Evolutionary conservation across 2,113 vertebrate genomes (phyloP), one percentile per base, ranked within the genome.

Genomic region (Monarcha castaneiventris): DNA sequence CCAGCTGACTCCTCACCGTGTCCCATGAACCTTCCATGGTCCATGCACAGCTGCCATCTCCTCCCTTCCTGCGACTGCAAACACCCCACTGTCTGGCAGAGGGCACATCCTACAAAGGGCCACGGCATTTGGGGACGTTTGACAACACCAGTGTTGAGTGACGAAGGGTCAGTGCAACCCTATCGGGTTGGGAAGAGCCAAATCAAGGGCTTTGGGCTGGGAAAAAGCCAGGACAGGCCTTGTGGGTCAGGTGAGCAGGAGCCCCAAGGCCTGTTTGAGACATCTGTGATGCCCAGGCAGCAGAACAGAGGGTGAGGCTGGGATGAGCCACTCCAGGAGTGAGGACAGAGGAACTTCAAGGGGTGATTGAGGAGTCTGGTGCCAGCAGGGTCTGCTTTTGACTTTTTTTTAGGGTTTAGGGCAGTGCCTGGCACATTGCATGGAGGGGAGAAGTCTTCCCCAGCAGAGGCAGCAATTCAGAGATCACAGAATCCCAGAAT

Each of bases 61-160:
- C 61, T 49, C n/a, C 43, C n/a, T 35, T 46, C 33, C 54, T 68
- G 37, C 25, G 8, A 25, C 39, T 19, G 35, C 49, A 16, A 15
- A 29, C 46, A 27, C 11, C 41, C 20, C 30, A 2, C 7, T 26
- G 61, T 3, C 56, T 46, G 39, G 3, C 68, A 58, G 30, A 51
- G 11, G 13, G 48, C 82, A 30, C 22, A 8, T 16, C 51, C 48
- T 46, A 10, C 11, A 10, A 43, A 43, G 27, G 19, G 5, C 10
- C 32, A 16, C 0, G 0, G 11, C 33, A 22, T n/a, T 10, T 67
- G 27, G 26, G 43, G 39, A 21, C 5, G 3, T 2, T 2, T 64
- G 76, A 33, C 21, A 51, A n/a, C 27, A 6, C 10, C 46, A 19
- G 2, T 3, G 41, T 6, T 29, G 59, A 23, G 49, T 23, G 32